These are phyloP conservation scores for Xanthia togata DNA, from an alignment of 2,888 invertebrate species.

Conservation along the genomic window DNA sequence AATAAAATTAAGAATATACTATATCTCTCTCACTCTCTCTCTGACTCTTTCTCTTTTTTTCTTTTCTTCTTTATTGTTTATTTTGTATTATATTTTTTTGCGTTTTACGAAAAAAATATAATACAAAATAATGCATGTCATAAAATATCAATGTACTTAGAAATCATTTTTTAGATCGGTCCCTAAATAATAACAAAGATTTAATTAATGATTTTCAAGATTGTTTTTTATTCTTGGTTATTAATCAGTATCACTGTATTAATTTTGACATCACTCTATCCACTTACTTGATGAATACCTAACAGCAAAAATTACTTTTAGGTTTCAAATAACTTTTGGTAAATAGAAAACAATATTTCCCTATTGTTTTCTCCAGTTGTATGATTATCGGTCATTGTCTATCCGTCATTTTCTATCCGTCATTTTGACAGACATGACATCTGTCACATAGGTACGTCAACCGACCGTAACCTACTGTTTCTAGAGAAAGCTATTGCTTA, in stretches of 20 bases:
- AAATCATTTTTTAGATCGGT: not conserved
- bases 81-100: no score
- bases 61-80: no score
- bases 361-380: conserved; percentile 9
- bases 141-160: no score
- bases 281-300: not conserved
- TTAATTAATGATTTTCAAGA: not conserved
- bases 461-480: conserved; percentile 21
- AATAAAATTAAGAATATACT: no score
- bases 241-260: no score
- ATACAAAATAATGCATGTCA: no score
- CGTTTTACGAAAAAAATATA: no score
- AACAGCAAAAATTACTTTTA: not conserved
- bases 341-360: not conserved
- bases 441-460: conserved; percentile 42
- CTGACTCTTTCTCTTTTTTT: no score
- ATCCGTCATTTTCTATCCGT: conserved; percentile 1
- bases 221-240: not conserved
- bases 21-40: no score
- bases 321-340: not conserved
- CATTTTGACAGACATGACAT: conserved; percentile 47
- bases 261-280: not conserved
- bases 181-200: not conserved
- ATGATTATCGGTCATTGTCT: conserved; percentile 7
- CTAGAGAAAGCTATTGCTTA: conserved; percentile 48